Base-by-base conservation (phyloP, 2,113 vertebrate genomes). In the Lagopus muta region DNA sequence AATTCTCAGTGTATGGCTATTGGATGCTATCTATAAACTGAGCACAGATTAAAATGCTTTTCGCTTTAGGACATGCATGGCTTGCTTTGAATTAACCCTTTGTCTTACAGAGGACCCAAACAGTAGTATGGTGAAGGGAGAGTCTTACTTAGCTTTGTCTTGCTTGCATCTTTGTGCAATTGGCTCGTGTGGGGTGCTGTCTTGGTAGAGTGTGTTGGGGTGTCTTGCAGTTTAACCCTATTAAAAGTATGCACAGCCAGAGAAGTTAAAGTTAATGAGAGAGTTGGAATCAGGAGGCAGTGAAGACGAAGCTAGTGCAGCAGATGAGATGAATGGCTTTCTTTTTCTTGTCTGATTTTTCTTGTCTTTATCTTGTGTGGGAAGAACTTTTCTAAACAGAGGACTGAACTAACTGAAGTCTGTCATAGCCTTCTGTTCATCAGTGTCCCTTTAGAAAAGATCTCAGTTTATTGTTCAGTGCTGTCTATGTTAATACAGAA, bases 31-130 rank as follows among this genome's bases (percentile, higher is more conserved):
- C 94, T 97, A 94, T 97, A 94, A 91, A 92, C 80, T 57, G 71
- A 88, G 92, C 58, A 78, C 88, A 95, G 94, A 94, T 94, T 96
- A 97, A 96, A 95, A 94, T 97, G 90, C 93, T 96, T 94, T 94
- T 92, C 94, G 94, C 92, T 91, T 94, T 96, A 94, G 91, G 65
- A 52, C 96, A 96, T 90, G 94, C 82, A 78, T 95, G 76, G 76
- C 43, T 95, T 94, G 85, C 73, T 90, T 88, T 88, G 94, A 88
- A 67, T 94, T 96, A 95, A 94, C 95, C 67, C 87, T 93, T 95
- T 81, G 72, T 61, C 2, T 75, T 79, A 32, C 4, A 0, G 20
- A 62, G 36, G 27, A 34, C 32, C 52, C 8, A 52, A 45, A 42
- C 70, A 36, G 14, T 34, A 43, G 42, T 86, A 69, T 84, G 58